These are phyloP conservation scores for Bradypodion pumilum DNA, from an alignment of 2,797 vertebrate species.

Conservation along the genomic window DNA sequence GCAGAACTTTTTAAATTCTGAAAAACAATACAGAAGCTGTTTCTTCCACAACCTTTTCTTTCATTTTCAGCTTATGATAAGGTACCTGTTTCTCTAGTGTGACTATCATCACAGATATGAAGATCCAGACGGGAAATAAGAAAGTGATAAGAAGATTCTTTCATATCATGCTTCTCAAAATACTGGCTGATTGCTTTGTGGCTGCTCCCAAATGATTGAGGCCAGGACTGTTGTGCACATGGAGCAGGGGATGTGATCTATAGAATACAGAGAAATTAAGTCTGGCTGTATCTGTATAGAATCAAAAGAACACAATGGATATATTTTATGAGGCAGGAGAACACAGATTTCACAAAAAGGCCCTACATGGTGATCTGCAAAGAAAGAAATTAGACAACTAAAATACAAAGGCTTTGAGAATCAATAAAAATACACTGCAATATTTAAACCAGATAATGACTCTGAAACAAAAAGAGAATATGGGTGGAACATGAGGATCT, in stretches of 20 bases:
- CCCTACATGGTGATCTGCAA: not conserved
- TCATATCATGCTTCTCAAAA: conserved; percentile 93
- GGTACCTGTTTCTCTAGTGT: conserved; percentile 83
- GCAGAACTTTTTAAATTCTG: not conserved
- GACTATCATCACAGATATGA: conserved; percentile 95
- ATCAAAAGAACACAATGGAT: not conserved
- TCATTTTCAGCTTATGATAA: not conserved
- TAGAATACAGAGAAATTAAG: conserved; percentile 32
- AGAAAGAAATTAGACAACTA: not conserved
- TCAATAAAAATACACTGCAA: not conserved
- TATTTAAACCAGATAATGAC: not conserved
- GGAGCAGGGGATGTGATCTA: conserved; percentile 88
- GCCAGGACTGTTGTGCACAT: conserved; percentile 85
- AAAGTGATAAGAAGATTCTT: conserved; percentile 96
- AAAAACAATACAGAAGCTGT: fast-evolving
- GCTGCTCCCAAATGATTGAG: conserved; percentile 77
- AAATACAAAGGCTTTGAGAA: not conserved
- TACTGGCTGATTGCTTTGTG: conserved; percentile 84
- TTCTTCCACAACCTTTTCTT: not conserved
- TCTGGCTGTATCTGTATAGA: not conserved
- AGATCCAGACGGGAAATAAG: conserved; percentile 95
- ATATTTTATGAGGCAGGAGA: not conserved
- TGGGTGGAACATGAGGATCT: not conserved
- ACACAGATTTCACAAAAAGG: not conserved
- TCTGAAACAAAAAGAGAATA: not conserved